phyloP scores from a whole-genome alignment of 2,888 invertebrate genomes.

The Empis livida region DNA sequence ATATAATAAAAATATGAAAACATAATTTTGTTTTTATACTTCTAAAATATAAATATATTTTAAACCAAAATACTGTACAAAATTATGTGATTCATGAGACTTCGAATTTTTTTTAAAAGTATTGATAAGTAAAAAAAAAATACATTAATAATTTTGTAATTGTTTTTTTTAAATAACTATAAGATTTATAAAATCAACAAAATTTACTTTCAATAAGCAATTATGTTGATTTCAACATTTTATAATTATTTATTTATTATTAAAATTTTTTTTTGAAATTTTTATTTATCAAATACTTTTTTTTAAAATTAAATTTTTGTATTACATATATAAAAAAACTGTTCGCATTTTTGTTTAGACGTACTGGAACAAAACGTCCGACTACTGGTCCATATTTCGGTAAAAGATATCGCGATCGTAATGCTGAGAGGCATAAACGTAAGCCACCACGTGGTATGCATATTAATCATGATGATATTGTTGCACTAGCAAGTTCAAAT shows the following conservation, averaged over 20 bases:
- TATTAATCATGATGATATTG: slow-evolving; percentile 94
- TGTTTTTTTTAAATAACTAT: not conserved
- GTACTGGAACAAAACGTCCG: slow-evolving; percentile 67
- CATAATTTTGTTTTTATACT: not conserved
- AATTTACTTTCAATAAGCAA: not conserved
- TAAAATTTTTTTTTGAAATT: no score
- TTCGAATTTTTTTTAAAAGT: no score
- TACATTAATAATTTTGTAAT: no score
- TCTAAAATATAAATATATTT: no score
- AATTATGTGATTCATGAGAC: no score
- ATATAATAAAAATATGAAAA: not conserved
- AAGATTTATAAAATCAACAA: not conserved
- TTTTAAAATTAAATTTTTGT: not conserved
- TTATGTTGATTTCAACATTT: no score
- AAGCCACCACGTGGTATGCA: slow-evolving; percentile 94
- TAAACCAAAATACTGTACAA: no score
- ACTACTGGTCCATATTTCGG: slow-evolving; percentile 50
- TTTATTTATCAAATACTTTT: not conserved
- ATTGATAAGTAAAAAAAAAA: no score
- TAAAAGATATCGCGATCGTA: slow-evolving; percentile 30
- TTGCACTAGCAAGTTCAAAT: slow-evolving; percentile 58
- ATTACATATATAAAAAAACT: not conserved
- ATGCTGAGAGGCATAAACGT: slow-evolving; percentile 50
- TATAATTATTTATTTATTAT: no score
- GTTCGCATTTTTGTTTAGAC: slow-evolving; percentile 38